Conservation (phyloP, 2,888 invertebrate species). For the Lycia hirtaria region DNA sequence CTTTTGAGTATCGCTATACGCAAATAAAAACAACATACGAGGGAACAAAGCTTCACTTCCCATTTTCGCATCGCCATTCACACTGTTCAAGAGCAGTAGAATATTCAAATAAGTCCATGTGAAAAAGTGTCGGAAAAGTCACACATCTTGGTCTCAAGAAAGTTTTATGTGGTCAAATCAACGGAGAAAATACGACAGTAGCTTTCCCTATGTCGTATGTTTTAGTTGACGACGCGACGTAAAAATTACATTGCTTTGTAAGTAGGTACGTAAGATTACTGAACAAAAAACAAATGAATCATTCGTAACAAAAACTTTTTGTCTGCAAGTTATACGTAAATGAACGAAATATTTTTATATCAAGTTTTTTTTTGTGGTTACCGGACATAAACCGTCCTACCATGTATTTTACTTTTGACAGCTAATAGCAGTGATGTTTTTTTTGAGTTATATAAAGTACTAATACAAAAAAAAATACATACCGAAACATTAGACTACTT, state of each 20-base stretch:
- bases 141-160: constrained; percentile 17
- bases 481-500: no score
- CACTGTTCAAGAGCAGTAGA: constrained; percentile 27
- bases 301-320: no score
- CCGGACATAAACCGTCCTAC: no score
- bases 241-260: constrained; percentile 2
- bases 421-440: no score
- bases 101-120: constrained; percentile 33
- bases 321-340: no score
- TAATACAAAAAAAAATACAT: no score
- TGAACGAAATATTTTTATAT: no score
- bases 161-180: constrained; percentile 18
- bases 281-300: not conserved
- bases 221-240: not conserved
- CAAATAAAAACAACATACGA: constrained; percentile 30
- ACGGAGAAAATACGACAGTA: not conserved
- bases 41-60: constrained; percentile 26
- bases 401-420: no score
- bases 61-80: constrained; percentile 30
- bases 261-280: not conserved
- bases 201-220: not conserved
- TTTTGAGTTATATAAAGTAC: no score
- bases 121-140: constrained; percentile 27
- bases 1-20: no score
- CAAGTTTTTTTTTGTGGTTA: no score